These are phyloP conservation scores for Isichthys henryi DNA, from an alignment of 2,113 vertebrate genomes.

Conservation along the genomic window DNA sequence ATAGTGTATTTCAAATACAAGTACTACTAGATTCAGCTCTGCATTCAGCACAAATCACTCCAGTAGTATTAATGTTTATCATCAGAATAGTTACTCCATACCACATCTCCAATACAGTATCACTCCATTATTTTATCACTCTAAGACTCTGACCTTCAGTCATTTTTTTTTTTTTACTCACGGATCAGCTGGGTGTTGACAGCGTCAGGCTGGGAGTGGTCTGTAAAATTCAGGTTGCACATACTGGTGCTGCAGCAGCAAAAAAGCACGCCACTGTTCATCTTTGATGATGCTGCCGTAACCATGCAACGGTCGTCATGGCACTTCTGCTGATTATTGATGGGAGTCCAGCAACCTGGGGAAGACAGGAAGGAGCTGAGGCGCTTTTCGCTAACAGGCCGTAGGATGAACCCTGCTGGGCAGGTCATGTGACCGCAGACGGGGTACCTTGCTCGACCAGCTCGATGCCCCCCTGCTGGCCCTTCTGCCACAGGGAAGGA, in stretches of 20 bases:
- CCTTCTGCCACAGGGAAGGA: background rate
- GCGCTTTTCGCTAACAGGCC: background rate
- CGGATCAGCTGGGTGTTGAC: slow-evolving; percentile 72
- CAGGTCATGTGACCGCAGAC: background rate
- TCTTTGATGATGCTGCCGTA: slow-evolving; percentile 64
- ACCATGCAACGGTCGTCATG: slow-evolving; percentile 75
- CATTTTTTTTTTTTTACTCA: slow-evolving; percentile 56
- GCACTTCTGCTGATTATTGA: slow-evolving; percentile 74
- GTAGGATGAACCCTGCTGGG: background rate
- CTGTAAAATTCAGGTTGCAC: slow-evolving; percentile 88
- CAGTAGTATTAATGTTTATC: background rate
- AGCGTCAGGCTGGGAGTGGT: slow-evolving; percentile 64
- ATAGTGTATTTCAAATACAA: background rate
- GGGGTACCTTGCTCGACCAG: background rate
- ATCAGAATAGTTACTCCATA: background rate
- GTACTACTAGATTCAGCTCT: background rate
- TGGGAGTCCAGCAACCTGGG: slow-evolving; percentile 82
- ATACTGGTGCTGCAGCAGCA: slow-evolving; percentile 86
- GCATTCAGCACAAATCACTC: background rate
- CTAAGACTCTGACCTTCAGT: background rate
- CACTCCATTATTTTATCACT: background rate
- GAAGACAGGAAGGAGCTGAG: background rate
- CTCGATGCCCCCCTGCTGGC: background rate
- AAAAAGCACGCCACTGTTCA: slow-evolving; percentile 78
- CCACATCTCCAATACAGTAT: background rate